Evolutionary conservation across 2,797 vertebrate genomes (phyloP).

Genomic region (Megalops cyprinoides): DNA sequence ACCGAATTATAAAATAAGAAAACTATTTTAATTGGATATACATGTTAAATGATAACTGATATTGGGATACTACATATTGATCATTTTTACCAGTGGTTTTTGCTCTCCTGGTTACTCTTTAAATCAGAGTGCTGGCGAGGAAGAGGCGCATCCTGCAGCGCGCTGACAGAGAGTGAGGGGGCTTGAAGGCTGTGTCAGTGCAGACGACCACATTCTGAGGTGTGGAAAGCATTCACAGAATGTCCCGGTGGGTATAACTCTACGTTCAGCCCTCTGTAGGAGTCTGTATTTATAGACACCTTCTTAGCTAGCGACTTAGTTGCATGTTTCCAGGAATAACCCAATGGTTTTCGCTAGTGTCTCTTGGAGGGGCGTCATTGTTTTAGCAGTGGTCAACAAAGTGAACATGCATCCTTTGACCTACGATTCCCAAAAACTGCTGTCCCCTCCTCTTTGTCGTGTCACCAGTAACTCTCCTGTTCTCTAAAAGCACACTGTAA

Average conservation of each 20-base stretch:
- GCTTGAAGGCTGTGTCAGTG: slow-evolving; percentile 61
- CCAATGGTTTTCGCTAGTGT: background rate
- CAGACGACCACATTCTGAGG: slow-evolving; percentile 57
- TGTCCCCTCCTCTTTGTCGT: too few species aligned
- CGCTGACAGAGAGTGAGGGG: slow-evolving; percentile 50
- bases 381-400: background rate
- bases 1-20: too few species aligned
- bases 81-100: too few species aligned
- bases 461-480: too few species aligned
- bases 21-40: too few species aligned
- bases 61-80: background rate
- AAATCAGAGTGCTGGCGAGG: too few species aligned
- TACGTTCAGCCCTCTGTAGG: background rate
- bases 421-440: too few species aligned
- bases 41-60: background rate
- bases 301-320: slow-evolving; percentile 6
- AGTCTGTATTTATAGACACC: slow-evolving; percentile 22
- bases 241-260: slow-evolving; percentile 32
- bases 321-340: slow-evolving; percentile 18
- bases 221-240: slow-evolving; percentile 59
- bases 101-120: too few species aligned
- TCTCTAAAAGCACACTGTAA: too few species aligned
- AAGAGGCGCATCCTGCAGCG: too few species aligned
- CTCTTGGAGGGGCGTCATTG: background rate
- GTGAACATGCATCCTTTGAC: background rate